Conservation (phyloP, 1,140 invertebrate genomes). For the Globodera ellingtonae region DNA sequence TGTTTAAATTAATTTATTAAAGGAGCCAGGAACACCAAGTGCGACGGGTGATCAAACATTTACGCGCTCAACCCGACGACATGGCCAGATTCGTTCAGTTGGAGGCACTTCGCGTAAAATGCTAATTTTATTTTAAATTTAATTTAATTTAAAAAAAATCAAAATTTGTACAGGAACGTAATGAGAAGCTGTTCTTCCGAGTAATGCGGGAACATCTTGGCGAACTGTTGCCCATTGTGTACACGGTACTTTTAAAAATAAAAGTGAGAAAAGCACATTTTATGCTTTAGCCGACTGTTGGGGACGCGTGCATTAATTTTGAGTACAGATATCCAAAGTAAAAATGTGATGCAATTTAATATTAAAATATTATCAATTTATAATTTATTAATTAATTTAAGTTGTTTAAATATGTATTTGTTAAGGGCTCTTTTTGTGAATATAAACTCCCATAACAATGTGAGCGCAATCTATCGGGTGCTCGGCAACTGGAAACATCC, state of each 20-base stretch:
- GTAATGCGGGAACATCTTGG: conserved; percentile 88
- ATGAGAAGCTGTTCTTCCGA: conserved; percentile 91
- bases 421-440: conserved; percentile 83
- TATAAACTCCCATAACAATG: conserved; percentile 85
- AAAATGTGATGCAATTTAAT: background rate
- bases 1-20: conserved; percentile 80
- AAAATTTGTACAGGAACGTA: conserved; percentile 76
- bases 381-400: background rate
- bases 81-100: conserved; percentile 84
- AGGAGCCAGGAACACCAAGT: conserved; percentile 88
- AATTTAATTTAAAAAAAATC: background rate
- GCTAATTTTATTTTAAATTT: conserved; percentile 10
- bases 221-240: conserved; percentile 85
- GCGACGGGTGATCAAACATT: conserved; percentile 76
- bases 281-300: conserved; percentile 27
- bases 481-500: conserved; percentile 81
- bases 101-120: conserved; percentile 18
- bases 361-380: background rate
- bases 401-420: no score
- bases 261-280: background rate
- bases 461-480: conserved; percentile 69
- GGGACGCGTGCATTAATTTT: conserved; percentile 26
- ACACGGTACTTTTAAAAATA: conserved; percentile 79
- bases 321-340: conserved; percentile 29
- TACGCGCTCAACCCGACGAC: conserved; percentile 83